Conservation (phyloP, 2,113 vertebrate genomes). For the Fulmarus glacialis region DNA sequence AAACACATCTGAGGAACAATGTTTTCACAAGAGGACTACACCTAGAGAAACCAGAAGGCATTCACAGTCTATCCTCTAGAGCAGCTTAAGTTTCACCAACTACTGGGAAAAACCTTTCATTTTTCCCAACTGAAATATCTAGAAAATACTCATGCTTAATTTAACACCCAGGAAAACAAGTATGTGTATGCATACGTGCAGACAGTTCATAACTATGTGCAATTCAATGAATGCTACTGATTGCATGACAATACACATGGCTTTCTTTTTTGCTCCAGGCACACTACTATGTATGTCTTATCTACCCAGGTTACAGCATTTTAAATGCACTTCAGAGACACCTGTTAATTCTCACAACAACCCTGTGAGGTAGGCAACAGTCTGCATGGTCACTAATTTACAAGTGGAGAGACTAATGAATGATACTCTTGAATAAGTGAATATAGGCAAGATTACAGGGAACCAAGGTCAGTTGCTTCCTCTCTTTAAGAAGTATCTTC, state of each 20-base stretch:
- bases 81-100: not conserved
- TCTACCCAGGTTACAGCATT: not conserved
- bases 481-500: not conserved
- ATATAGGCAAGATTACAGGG: not conserved
- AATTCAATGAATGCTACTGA: not conserved
- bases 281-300: not conserved
- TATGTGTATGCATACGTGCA: not conserved
- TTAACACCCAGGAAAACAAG: slow-evolving; percentile 13
- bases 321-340: not conserved
- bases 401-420: not conserved
- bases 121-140: not conserved
- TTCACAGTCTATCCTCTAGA: not conserved
- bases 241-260: not conserved
- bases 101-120: not conserved
- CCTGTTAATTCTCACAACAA: not conserved
- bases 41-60: not conserved
- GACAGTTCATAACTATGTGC: not conserved
- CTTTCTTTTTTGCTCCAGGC: not conserved
- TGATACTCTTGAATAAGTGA: not conserved
- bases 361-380: not conserved
- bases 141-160: not conserved
- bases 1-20: not conserved
- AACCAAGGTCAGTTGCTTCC: not conserved
- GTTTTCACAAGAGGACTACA: not conserved
- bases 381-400: not conserved